These are phyloP conservation scores for Chiroxiphia lanceolata DNA, from an alignment of 2,797 vertebrate genomes.

Conservation along the genomic window DNA sequence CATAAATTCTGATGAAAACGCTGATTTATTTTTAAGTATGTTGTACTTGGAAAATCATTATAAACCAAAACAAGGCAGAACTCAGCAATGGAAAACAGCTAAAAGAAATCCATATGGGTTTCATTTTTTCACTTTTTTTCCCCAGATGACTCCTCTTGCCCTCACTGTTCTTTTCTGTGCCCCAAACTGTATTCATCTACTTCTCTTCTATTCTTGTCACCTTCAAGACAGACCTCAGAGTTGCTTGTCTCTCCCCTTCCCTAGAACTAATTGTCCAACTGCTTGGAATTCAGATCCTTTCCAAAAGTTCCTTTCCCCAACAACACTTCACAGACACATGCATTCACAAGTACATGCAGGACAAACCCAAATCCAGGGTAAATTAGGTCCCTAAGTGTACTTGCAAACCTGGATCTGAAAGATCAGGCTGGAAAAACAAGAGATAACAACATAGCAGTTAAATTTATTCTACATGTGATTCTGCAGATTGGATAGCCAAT, in stretches of 20 bases:
- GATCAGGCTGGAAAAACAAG: background rate
- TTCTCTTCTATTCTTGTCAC: background rate
- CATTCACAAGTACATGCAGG: background rate
- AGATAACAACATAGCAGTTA: background rate
- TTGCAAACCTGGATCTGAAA: background rate
- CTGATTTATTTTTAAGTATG: constrained; percentile 57
- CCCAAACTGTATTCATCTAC: background rate
- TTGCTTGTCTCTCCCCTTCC: background rate
- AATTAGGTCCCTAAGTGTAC: background rate
- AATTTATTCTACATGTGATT: background rate
- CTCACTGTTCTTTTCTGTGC: background rate
- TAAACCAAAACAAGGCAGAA: constrained; percentile 48
- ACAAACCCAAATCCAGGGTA: background rate
- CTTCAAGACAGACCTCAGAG: background rate
- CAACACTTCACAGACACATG: background rate
- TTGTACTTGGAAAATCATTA: constrained; percentile 62
- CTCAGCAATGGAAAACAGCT: constrained; percentile 42
- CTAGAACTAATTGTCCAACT: background rate
- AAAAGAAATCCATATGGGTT: constrained; percentile 23
- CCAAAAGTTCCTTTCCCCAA: background rate
- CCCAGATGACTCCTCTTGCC: background rate
- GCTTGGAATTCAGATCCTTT: background rate
- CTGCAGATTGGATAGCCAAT: background rate
- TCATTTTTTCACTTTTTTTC: background rate
- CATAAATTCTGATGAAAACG: constrained; percentile 49